Percentiles rank a stretch among this genome's conserved stretches.
These are phyloP conservation scores for Anthopleura sola DNA, from an alignment of 64 coral and sea anemone species.

Conservation along the genomic window DNA sequence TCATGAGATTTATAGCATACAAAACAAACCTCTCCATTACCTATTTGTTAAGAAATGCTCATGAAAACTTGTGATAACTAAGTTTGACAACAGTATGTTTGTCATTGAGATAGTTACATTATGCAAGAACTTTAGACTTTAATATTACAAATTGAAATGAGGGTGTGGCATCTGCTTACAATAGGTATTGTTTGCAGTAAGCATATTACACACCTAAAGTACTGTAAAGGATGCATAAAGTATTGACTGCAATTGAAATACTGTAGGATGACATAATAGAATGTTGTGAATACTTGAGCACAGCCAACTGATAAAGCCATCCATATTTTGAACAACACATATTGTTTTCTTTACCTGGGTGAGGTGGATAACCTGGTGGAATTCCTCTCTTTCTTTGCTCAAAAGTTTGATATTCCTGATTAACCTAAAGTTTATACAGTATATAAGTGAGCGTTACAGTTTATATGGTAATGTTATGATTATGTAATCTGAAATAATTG, in stretches of 20 bases:
- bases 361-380: constrained; percentile 57
- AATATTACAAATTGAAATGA: background rate
- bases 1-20: background rate
- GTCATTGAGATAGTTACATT: too few relatives aligned
- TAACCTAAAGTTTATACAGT: constrained; percentile 54
- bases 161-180: too few relatives aligned
- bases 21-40: too few relatives aligned
- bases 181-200: background rate
- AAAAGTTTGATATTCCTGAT: constrained; percentile 84
- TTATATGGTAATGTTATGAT: too few relatives aligned
- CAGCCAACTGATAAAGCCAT: constrained; percentile 19
- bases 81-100: too few relatives aligned
- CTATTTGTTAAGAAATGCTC: too few relatives aligned
- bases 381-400: constrained; percentile 72
- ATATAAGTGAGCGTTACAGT: too few relatives aligned
- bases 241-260: background rate
- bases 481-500: too few relatives aligned
- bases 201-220: background rate
- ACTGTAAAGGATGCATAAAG: background rate
- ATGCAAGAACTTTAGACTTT: too few relatives aligned
- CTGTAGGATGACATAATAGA: background rate
- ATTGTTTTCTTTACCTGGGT: constrained; percentile 37
- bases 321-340: background rate
- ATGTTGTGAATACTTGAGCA: background rate
- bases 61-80: too few relatives aligned